A percentile compares a stretch with the other conserved stretches of the same genome.
phyloP scores from a whole-genome alignment of 1,140 invertebrate species.

The Temnothorax curvispinosus region DNA sequence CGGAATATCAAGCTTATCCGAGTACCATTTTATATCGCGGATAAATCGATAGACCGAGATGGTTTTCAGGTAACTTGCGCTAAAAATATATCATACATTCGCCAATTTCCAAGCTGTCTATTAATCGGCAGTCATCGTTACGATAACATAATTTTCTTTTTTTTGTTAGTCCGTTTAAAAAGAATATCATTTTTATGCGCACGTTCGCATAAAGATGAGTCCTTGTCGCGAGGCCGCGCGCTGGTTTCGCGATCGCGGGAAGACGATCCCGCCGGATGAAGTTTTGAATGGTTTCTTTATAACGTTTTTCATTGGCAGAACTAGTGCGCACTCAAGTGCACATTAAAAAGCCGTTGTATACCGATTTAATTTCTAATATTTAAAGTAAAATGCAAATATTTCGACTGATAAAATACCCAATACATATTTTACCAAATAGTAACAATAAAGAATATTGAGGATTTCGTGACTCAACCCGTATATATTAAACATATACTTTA shows the following conservation, averaged over 20 bases:
- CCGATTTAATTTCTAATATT: too few species aligned
- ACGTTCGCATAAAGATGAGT: background rate
- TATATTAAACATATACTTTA: too few species aligned
- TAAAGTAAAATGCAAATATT: too few species aligned
- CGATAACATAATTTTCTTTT: background rate
- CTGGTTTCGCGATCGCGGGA: constrained; percentile 13
- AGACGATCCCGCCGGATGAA: background rate
- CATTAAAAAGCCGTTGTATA: too few species aligned
- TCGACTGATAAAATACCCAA: too few species aligned
- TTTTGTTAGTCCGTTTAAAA: background rate
- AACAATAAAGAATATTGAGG: too few species aligned
- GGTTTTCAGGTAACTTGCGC: background rate
- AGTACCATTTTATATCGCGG: background rate
- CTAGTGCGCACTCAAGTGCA: too few species aligned
- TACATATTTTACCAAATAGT: too few species aligned
- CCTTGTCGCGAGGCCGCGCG: background rate
- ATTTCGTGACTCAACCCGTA: too few species aligned
- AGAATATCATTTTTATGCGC: background rate
- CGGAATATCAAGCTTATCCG: background rate
- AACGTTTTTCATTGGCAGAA: too few species aligned
- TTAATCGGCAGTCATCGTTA: background rate
- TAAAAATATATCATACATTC: background rate
- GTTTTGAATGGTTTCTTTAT: too few species aligned
- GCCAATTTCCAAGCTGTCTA: background rate
- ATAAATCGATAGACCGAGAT: background rate